Conservation (phyloP, 2,888 invertebrate species). For the Sphaeridia pumilis region DNA sequence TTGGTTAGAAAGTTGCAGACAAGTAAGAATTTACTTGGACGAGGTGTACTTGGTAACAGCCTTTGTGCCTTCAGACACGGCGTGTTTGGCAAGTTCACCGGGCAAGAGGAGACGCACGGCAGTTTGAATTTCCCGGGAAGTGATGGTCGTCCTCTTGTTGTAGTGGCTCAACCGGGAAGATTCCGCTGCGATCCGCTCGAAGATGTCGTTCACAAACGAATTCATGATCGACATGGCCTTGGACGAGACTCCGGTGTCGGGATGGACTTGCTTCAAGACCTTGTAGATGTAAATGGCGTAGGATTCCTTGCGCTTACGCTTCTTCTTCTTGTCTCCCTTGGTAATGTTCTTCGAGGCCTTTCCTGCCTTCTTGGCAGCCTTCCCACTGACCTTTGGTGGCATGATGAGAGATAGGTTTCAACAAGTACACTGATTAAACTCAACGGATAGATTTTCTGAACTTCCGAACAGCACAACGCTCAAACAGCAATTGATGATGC, state of each 20-base stretch:
- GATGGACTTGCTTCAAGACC: conserved; percentile 50
- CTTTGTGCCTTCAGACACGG: conserved; percentile 43
- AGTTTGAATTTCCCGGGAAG: conserved; percentile 44
- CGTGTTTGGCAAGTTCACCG: conserved; percentile 45
- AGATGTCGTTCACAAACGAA: conserved; percentile 45
- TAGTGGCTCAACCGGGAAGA: conserved; percentile 41
- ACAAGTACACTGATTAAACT: not conserved
- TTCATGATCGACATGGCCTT: conserved; percentile 57
- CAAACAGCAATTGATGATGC: not conserved
- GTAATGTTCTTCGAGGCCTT: conserved; percentile 49
- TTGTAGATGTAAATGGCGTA: conserved; percentile 47
- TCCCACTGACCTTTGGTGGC: conserved; percentile 24
- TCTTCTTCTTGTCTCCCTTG: conserved; percentile 49
- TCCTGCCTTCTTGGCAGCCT: conserved; percentile 38
- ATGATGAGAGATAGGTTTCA: conserved; percentile 37
- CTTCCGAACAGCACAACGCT: not conserved
- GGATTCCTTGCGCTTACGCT: conserved; percentile 37
- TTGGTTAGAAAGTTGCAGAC: conserved; percentile 19
- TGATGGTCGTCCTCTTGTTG: conserved; percentile 44
- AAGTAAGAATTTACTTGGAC: conserved; percentile 37
- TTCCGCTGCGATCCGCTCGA: conserved; percentile 43
- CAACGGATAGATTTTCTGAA: no score
- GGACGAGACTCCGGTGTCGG: conserved; percentile 54
- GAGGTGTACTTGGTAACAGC: conserved; percentile 43
- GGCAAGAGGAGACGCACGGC: conserved; percentile 43